A percentile compares a stretch with the other conserved stretches of the same genome.
These are phyloP conservation scores for Noctuana brunneofusca DNA, from an alignment of 2,888 invertebrate genomes.

Conservation along the genomic window DNA sequence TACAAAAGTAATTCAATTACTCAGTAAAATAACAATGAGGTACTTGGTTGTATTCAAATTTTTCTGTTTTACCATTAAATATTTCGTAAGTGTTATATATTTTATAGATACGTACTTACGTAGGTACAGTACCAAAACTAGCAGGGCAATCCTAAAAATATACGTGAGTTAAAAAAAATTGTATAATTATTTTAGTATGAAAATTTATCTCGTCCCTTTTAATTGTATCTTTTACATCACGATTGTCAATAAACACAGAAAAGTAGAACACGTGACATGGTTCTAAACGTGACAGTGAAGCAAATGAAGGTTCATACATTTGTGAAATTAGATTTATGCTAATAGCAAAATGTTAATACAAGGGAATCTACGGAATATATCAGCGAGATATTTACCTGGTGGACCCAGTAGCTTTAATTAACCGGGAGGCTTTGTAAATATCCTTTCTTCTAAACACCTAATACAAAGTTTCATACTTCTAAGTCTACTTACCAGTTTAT, in stretches of 20 bases:
- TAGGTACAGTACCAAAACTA: no score
- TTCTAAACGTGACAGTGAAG: constrained; percentile 25
- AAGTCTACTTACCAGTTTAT: no score
- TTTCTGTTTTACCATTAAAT: no score
- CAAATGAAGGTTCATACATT: constrained; percentile 30
- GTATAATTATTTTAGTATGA: no score
- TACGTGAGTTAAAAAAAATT: no score
- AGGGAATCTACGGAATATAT: constrained; percentile 4
- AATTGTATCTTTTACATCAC: constrained; percentile 2
- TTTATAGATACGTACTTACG: no score
- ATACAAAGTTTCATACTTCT: no score
- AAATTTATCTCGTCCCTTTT: not conserved
- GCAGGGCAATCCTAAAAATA: no score
- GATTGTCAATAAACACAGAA: constrained; percentile 17
- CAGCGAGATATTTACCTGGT: not conserved
- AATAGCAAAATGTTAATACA: constrained; percentile 16
- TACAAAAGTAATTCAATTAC: not conserved
- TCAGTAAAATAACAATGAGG: not conserved
- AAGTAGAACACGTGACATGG: constrained; percentile 28
- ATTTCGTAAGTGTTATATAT: no score
- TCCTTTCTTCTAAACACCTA: no score
- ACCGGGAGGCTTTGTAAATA: no score
- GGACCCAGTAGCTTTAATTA: not conserved
- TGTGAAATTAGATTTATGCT: constrained; percentile 31
- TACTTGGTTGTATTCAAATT: not conserved